Conservation (phyloP, 2,888 invertebrate genomes). For the Tanaodytes sp. region DNA sequence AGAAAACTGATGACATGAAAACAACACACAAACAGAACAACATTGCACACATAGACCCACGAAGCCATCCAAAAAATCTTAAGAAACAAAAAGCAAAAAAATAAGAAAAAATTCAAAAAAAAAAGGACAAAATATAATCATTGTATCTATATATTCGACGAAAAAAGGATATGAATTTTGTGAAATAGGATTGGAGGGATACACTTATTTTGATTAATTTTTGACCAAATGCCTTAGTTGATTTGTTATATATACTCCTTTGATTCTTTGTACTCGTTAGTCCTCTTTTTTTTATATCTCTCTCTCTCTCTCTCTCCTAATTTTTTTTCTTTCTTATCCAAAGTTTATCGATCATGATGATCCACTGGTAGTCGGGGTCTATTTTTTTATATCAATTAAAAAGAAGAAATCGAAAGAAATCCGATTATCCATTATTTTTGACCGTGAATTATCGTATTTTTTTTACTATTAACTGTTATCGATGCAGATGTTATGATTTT, state of each 20-base stretch:
- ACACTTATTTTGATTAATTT: constrained; percentile 21
- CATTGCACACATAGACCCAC: constrained; percentile 36
- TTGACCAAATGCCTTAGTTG: constrained; percentile 9
- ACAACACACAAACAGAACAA: constrained; percentile 31
- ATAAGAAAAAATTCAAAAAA: constrained; percentile 15
- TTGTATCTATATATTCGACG: constrained; percentile 35
- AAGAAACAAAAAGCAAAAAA: no score
- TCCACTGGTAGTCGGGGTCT: no score
- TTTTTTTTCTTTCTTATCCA: constrained; percentile 1
- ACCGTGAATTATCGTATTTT: no score
- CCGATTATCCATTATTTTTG: no score
- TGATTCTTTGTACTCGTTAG: background rate
- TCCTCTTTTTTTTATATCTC: constrained; percentile 7
- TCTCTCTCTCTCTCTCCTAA: constrained; percentile 12
- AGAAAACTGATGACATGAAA: constrained; percentile 28
- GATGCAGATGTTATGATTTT: background rate
- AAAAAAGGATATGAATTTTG: constrained; percentile 26
- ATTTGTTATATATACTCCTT: constrained; percentile 25
- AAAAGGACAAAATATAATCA: constrained; percentile 27
- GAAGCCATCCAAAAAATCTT: constrained; percentile 41
- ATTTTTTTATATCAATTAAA: no score
- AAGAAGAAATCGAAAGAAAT: no score
- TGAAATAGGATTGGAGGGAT: constrained; percentile 45
- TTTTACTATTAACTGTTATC: no score
- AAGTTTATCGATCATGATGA: no score